Percentiles rank a stretch among this genome's conserved stretches.
Evolutionary conservation across 2,888 invertebrate genomes (phyloP).

Genomic region (Oscheius sp.): DNA sequence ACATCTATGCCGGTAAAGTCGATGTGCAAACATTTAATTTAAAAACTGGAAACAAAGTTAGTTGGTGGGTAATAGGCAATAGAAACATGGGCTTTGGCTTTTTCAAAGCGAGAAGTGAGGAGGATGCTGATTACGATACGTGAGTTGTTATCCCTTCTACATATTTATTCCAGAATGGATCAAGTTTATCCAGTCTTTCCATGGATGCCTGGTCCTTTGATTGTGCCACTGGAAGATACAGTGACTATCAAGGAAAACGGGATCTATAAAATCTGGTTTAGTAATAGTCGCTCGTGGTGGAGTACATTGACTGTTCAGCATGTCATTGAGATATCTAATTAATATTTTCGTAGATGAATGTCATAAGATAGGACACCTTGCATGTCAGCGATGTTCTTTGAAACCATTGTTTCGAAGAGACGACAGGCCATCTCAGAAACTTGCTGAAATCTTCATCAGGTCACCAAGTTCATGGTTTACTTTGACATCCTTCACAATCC

Average conservation of each 20-base stretch:
- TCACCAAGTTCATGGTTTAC: neutral
- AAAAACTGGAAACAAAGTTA: constrained; percentile 27
- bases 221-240: constrained; percentile 55
- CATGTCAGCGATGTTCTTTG: constrained; percentile 1
- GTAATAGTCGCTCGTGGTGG: constrained; percentile 64
- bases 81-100: constrained; percentile 48
- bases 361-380: neutral
- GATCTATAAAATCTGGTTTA: constrained; percentile 60
- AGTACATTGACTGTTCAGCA: constrained; percentile 39
- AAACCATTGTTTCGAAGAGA: neutral
- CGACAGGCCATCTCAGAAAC: neutral
- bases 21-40: constrained; percentile 33
- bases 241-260: constrained; percentile 45
- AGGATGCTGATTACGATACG: constrained; percentile 37
- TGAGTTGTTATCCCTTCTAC: constrained; percentile 1
- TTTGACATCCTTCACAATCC: neutral
- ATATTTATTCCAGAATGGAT: constrained; percentile 40
- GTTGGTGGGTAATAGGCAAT: constrained; percentile 48
- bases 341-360: neutral
- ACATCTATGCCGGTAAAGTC: constrained; percentile 40
- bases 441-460: neutral
- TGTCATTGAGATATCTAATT: neutral
- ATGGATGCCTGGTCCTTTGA: constrained; percentile 63
- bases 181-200: constrained; percentile 51
- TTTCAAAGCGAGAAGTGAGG: constrained; percentile 41